These are phyloP conservation scores for Apantesis nais DNA, from an alignment of 2,888 invertebrate species.

Conservation along the genomic window DNA sequence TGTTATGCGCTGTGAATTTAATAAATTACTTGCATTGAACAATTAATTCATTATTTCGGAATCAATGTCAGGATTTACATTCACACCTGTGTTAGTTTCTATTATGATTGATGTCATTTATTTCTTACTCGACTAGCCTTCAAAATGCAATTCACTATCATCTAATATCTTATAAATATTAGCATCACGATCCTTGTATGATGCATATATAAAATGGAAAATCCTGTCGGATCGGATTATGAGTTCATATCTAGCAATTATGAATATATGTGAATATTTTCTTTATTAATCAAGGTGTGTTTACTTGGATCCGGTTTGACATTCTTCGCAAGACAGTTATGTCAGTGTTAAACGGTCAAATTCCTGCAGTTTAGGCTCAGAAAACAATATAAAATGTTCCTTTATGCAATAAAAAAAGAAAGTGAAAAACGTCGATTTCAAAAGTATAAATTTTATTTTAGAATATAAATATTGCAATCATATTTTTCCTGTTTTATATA, in stretches of 20 bases:
- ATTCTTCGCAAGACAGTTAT: not conserved
- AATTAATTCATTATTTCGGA: constrained; percentile 36
- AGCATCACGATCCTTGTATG: not conserved
- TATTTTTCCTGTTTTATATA: too few relatives aligned
- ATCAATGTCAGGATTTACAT: constrained; percentile 28
- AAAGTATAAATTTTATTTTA: not conserved
- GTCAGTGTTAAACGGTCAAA: not conserved
- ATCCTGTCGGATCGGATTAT: constrained; percentile 8
- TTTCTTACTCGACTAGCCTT: not conserved
- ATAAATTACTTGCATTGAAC: constrained; percentile 37
- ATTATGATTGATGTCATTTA: constrained; percentile 26
- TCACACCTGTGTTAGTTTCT: constrained; percentile 22
- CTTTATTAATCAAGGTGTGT: constrained; percentile 8
- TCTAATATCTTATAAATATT: constrained; percentile 4
- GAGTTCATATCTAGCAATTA: not conserved
- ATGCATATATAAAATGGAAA: constrained; percentile 6
- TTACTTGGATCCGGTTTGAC: constrained; percentile 10
- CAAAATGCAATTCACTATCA: not conserved
- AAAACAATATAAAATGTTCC: not conserved
- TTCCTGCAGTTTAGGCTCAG: not conserved
- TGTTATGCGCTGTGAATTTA: constrained; percentile 44
- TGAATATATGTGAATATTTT: constrained; percentile 6
- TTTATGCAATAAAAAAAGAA: not conserved
- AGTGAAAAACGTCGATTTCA: not conserved
- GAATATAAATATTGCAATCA: not conserved